Evolutionary conservation across 2,888 invertebrate species (phyloP).

Genomic region (Laspeyria flexula): DNA sequence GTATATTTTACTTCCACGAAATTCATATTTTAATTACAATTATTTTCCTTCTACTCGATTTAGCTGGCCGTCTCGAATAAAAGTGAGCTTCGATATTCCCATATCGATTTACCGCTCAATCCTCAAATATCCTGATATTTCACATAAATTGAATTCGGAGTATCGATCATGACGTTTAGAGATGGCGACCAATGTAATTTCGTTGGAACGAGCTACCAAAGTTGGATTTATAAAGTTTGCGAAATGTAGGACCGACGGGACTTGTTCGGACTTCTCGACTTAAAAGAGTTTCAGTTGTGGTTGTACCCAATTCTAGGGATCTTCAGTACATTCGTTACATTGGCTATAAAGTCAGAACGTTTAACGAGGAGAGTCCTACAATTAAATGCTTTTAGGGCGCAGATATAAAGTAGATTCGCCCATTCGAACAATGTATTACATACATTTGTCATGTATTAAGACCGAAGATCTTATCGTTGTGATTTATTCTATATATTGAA

Average conservation of each 20-base stretch:
- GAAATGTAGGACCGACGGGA: neutral
- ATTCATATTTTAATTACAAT: constrained; percentile 19
- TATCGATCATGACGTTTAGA: constrained; percentile 17
- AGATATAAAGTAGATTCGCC: no score
- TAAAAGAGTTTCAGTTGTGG: constrained; percentile 7
- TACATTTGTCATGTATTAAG: no score
- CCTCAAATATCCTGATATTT: constrained; percentile 22
- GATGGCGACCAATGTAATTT: constrained; percentile 23
- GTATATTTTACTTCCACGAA: neutral
- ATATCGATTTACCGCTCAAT: constrained; percentile 4
- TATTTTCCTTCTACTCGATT: constrained; percentile 19
- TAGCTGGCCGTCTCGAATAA: no score
- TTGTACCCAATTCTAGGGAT: constrained; percentile 1
- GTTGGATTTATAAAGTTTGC: constrained; percentile 13
- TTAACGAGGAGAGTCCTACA: constrained; percentile 5
- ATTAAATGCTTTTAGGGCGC: constrained; percentile 7
- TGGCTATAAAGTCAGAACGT: constrained; percentile 11
- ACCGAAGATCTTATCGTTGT: no score
- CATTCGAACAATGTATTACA: no score
- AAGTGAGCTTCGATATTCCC: constrained; percentile 11
- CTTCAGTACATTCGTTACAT: constrained; percentile 1
- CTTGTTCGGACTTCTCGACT: constrained; percentile 10
- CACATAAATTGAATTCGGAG: constrained; percentile 34
- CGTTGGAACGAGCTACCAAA: constrained; percentile 3
- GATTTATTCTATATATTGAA: no score